Evolutionary conservation across 2,113 vertebrate genomes (phyloP).

Genomic region (Nothoprocta perdicaria): DNA sequence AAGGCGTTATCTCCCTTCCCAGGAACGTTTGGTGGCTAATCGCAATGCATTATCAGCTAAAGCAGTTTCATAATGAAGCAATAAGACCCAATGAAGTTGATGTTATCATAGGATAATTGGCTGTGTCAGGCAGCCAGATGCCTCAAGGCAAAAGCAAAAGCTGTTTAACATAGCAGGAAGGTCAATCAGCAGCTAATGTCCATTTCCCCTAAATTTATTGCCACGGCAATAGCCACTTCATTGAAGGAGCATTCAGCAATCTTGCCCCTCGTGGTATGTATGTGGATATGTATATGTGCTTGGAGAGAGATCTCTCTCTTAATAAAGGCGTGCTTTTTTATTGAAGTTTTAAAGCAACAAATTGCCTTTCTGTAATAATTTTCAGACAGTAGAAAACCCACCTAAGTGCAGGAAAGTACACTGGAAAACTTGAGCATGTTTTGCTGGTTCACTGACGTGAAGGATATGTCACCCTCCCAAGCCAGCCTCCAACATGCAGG

Average conservation of each 20-base stretch:
- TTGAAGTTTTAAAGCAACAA: background rate
- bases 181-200: conserved; percentile 65
- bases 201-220: conserved; percentile 59
- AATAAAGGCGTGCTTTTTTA: background rate
- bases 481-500: background rate
- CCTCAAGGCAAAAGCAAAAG: conserved; percentile 60
- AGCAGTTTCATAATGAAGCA: conserved; percentile 66
- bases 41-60: conserved; percentile 2
- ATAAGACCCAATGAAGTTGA: conserved; percentile 57
- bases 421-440: no score
- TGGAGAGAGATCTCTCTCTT: background rate
- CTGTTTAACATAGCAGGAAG: conserved; percentile 53
- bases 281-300: background rate
- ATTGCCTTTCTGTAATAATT: background rate
- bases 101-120: conserved; percentile 71
- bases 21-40: conserved; percentile 31
- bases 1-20: background rate
- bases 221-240: conserved; percentile 4
- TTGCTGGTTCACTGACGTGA: background rate
- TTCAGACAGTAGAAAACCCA: background rate
- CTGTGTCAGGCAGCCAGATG: conserved; percentile 58
- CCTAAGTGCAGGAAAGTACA: background rate
- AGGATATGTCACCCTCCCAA: background rate
- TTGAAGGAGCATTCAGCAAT: conserved; percentile 5
- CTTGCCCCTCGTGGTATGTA: background rate